Evolutionary conservation across 2,888 invertebrate genomes (phyloP).

Genomic region (Panzeria rudis): DNA sequence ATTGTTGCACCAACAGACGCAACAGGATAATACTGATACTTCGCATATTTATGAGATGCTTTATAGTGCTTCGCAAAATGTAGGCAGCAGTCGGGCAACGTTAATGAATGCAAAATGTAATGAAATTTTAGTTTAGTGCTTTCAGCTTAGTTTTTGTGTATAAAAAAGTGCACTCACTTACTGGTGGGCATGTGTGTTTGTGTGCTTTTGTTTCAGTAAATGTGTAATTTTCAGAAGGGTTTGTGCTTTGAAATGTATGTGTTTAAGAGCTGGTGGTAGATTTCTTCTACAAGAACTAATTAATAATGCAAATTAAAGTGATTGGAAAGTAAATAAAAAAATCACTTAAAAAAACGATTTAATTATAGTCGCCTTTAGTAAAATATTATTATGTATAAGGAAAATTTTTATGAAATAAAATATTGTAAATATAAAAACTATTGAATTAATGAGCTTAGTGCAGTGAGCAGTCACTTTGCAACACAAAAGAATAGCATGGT

Average conservation of each 20-base stretch:
- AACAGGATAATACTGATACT: slow-evolving; percentile 71
- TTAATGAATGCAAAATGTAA: slow-evolving; percentile 79
- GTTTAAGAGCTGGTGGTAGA: slow-evolving; percentile 1
- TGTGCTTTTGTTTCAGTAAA: background rate
- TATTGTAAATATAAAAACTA: too few relatives aligned
- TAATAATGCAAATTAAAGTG: background rate
- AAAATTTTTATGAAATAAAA: background rate
- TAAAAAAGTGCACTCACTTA: background rate
- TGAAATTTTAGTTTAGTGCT: slow-evolving; percentile 67
- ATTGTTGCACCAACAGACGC: slow-evolving; percentile 75
- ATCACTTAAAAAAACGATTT: background rate
- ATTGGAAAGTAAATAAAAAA: background rate
- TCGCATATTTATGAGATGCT: slow-evolving; percentile 79
- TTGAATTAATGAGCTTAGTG: too few relatives aligned
- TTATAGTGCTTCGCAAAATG: slow-evolving; percentile 78
- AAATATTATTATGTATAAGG: too few relatives aligned
- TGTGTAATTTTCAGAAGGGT: background rate
- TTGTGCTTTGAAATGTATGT: background rate
- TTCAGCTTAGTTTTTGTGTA: background rate
- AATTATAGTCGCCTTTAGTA: background rate
- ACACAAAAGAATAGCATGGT: too few relatives aligned
- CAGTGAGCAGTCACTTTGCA: too few relatives aligned
- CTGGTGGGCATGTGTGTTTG: background rate
- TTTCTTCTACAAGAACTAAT: background rate
- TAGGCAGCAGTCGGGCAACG: slow-evolving; percentile 79